These are phyloP conservation scores for Hormiphora californensis DNA, from an alignment of 37 sponge, comb jelly and placozoan genomes.

Conservation along the genomic window DNA sequence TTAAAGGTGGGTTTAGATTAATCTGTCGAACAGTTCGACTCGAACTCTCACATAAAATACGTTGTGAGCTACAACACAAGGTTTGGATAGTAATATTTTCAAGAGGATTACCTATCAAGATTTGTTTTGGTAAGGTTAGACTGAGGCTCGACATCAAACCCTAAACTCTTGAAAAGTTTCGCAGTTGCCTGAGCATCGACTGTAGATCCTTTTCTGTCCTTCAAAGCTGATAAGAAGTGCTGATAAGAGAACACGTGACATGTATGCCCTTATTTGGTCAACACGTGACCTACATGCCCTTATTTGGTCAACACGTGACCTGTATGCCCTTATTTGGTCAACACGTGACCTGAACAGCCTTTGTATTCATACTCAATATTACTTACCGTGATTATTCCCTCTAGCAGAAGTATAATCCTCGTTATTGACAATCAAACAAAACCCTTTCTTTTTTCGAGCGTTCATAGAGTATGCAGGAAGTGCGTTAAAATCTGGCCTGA, in stretches of 20 bases:
- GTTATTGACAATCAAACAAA: slow-evolving; percentile 14
- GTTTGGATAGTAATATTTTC: neutral
- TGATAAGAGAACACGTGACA: neutral
- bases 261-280: no score
- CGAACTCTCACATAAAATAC: no score
- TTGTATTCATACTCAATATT: no score
- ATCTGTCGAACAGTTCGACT: no score
- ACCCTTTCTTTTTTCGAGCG: neutral
- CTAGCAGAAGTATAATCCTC: neutral
- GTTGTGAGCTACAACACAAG: no score
- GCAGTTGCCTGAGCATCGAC: neutral
- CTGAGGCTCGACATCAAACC: neutral
- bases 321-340: no score
- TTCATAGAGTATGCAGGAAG: slow-evolving; percentile 2
- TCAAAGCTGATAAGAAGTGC: slow-evolving; percentile 3
- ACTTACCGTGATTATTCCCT: neutral
- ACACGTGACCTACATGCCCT: no score
- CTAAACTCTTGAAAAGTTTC: neutral
- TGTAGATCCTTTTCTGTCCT: neutral
- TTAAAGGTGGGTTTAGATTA: no score
- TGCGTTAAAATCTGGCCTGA: neutral
- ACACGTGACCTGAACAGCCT: no score
- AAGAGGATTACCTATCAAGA: neutral
- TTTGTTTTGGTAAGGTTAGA: neutral
- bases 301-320: no score